A percentile compares a stretch with the other conserved stretches of the same genome.
Conservation (phyloP, 2,113 vertebrate species). For the Nymphicus hollandicus region DNA sequence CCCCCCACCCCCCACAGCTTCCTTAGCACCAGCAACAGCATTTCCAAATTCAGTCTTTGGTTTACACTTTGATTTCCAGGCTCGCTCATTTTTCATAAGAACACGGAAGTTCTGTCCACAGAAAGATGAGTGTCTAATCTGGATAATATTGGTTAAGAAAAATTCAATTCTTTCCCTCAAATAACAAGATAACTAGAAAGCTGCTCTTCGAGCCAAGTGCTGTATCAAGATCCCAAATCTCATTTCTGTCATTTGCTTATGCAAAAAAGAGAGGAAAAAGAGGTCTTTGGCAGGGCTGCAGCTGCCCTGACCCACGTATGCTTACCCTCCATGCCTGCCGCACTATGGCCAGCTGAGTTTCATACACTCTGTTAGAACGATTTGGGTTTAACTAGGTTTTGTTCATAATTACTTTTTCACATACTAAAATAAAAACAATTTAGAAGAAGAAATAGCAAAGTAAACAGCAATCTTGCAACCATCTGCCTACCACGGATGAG, state of each 20-base stretch:
- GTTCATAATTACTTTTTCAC: neutral
- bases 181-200: neutral
- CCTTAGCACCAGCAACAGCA: neutral
- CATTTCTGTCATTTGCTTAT: neutral
- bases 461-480: neutral
- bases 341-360: neutral
- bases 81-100: neutral
- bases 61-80: neutral
- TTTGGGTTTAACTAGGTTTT: neutral
- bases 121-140: neutral
- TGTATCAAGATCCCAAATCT: neutral
- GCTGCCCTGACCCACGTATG: neutral
- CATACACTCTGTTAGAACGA: neutral
- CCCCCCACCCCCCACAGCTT: fast-evolving
- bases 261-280: neutral
- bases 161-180: neutral
- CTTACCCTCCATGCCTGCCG: fast-evolving
- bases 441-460: neutral
- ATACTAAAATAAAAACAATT: neutral
- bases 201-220: neutral
- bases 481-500: neutral
- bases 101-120: neutral
- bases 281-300: neutral
- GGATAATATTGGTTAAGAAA: neutral
- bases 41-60: neutral